A percentile compares a stretch with the other conserved stretches of the same genome.
Evolutionary conservation across 2,888 invertebrate species (phyloP).

Genomic region (Brenthis ino): DNA sequence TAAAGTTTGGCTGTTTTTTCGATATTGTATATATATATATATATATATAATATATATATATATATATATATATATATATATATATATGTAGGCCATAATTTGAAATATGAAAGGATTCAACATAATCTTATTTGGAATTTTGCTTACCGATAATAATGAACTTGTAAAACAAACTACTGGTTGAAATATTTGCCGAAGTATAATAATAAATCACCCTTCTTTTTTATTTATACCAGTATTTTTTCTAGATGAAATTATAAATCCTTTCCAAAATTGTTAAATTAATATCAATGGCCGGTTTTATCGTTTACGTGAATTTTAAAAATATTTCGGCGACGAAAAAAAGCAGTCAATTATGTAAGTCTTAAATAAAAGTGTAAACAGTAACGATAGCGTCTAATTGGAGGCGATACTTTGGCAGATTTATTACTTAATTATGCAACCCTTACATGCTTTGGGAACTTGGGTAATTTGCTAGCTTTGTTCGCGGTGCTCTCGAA

Average conservation of each 20-base stretch:
- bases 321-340: not conserved
- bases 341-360: constrained; percentile 6
- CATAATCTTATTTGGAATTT: no score
- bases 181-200: not conserved
- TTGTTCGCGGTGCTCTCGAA: constrained; percentile 40
- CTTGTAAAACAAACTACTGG: no score
- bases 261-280: not conserved
- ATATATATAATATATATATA: no score
- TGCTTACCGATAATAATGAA: no score
- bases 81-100: not conserved
- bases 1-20: not conserved
- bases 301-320: not conserved
- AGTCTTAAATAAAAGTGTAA: constrained; percentile 60
- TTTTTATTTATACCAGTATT: constrained; percentile 1
- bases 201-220: not conserved
- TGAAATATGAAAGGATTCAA: not conserved
- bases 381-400: constrained; percentile 57
- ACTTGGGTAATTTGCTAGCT: constrained; percentile 45
- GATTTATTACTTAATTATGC: constrained; percentile 74
- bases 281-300: constrained; percentile 4
- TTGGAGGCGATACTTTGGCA: constrained; percentile 55
- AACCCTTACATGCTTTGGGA: constrained; percentile 48
- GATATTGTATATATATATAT: not conserved
- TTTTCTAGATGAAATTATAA: not conserved
- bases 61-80: not conserved